These are phyloP conservation scores for Corythaixoides concolor DNA, from an alignment of 2,113 vertebrate genomes.

Conservation along the genomic window DNA sequence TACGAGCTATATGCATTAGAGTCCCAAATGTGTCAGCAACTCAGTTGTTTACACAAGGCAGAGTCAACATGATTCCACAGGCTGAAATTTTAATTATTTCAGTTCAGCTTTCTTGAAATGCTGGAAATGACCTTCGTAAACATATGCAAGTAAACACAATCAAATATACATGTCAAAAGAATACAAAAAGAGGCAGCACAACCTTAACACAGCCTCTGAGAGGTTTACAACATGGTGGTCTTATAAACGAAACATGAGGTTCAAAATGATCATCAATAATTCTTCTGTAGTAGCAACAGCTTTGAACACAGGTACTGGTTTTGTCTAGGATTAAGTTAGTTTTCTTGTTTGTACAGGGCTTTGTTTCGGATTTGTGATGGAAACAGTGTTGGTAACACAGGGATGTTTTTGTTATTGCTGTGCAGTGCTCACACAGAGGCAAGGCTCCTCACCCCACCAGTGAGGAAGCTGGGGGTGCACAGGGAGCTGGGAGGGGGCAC, in stretches of 20 bases:
- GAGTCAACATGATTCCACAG: not conserved
- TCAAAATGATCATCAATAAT: not conserved
- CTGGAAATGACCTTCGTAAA: not conserved
- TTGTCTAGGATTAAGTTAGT: not conserved
- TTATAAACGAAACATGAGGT: not conserved
- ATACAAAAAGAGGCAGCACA: not conserved
- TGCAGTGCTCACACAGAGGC: not conserved
- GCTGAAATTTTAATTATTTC: not conserved
- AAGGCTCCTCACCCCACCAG: not conserved
- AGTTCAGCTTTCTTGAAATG: not conserved
- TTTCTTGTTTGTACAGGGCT: not conserved
- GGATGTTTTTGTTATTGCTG: too few relatives aligned
- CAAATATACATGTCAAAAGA: not conserved
- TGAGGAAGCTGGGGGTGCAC: not conserved
- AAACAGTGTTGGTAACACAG: too few relatives aligned
- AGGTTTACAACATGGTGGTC: not conserved
- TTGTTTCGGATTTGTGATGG: not conserved
- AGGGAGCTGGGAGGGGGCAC: not conserved
- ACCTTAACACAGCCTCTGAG: not conserved
- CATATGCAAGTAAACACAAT: not conserved
- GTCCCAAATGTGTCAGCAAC: not conserved
- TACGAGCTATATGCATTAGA: accelerated
- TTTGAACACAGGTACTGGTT: not conserved
- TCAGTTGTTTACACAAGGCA: not conserved
- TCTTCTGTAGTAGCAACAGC: not conserved